Evolutionary conservation across 2,797 vertebrate species (phyloP).

Genomic region (Liparis tanakae): DNA sequence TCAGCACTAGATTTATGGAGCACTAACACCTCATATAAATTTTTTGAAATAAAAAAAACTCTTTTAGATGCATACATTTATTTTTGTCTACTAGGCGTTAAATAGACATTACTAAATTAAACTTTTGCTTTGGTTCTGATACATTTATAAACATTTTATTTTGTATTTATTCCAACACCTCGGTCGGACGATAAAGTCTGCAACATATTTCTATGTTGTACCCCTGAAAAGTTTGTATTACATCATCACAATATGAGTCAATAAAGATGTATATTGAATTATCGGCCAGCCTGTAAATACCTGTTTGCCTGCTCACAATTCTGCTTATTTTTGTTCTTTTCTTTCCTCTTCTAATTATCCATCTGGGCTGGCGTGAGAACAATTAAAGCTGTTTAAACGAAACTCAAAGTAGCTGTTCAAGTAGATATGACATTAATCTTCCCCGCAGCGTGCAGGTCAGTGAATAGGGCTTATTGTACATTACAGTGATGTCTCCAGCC

Average conservation of each 20-base stretch:
- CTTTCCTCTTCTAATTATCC: constrained; percentile 3
- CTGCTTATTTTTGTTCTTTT: not conserved
- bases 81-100: not conserved
- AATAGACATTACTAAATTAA: not conserved
- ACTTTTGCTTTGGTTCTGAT: not conserved
- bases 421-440: constrained; percentile 69
- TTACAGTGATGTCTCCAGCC: constrained; percentile 76
- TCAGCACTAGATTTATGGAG: not conserved
- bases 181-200: not conserved
- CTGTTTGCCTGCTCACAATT: not conserved
- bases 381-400: constrained; percentile 45
- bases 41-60: not conserved
- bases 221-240: not conserved
- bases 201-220: not conserved
- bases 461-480: constrained; percentile 71
- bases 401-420: constrained; percentile 41
- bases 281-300: not conserved
- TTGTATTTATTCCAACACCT: not conserved
- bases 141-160: not conserved
- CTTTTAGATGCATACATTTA: not conserved
- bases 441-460: constrained; percentile 53
- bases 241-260: not conserved
- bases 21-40: not conserved
- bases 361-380: not conserved
- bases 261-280: not conserved